phyloP scores from a whole-genome alignment of 2,888 invertebrate genomes.

The Steinernema carpocapsae region DNA sequence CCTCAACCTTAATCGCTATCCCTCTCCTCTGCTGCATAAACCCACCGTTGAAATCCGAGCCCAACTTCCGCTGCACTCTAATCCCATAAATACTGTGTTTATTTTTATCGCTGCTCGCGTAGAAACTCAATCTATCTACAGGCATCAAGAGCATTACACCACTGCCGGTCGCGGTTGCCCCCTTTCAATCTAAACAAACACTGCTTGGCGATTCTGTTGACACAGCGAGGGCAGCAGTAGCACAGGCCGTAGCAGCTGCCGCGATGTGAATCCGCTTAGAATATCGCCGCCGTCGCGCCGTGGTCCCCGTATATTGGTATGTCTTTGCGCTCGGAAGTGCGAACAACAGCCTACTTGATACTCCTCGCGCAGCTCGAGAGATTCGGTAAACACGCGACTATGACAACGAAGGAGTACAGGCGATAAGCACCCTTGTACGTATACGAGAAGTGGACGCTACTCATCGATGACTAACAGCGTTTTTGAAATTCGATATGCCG shows the following conservation, averaged over 20 bases:
- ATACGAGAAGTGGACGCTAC: not conserved
- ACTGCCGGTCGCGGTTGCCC: not conserved
- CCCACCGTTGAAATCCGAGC: not conserved
- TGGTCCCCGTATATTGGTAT: no score
- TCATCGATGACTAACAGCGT: not conserved
- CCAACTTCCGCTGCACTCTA: constrained; percentile 10
- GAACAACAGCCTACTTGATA: constrained; percentile 30
- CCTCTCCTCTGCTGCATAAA: not conserved
- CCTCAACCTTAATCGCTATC: not conserved
- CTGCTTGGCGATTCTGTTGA: not conserved
- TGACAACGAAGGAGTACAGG: constrained; percentile 3
- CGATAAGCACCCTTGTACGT: constrained; percentile 29
- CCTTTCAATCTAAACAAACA: constrained; percentile 25
- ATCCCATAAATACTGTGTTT: constrained; percentile 18
- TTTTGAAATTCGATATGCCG: not conserved
- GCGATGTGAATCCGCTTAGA: constrained; percentile 26
- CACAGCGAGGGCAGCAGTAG: constrained; percentile 2
- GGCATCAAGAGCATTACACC: not conserved
- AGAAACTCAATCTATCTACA: constrained; percentile 13
- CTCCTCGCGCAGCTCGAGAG: constrained; percentile 12
- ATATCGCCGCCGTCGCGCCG: constrained; percentile 6
- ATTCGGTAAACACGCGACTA: constrained; percentile 28
- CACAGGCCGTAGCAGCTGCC: not conserved
- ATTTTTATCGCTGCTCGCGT: not conserved
- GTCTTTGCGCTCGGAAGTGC: not conserved